phyloP scores from a whole-genome alignment of 2,888 invertebrate genomes.

The Chymomyza fuscimana region DNA sequence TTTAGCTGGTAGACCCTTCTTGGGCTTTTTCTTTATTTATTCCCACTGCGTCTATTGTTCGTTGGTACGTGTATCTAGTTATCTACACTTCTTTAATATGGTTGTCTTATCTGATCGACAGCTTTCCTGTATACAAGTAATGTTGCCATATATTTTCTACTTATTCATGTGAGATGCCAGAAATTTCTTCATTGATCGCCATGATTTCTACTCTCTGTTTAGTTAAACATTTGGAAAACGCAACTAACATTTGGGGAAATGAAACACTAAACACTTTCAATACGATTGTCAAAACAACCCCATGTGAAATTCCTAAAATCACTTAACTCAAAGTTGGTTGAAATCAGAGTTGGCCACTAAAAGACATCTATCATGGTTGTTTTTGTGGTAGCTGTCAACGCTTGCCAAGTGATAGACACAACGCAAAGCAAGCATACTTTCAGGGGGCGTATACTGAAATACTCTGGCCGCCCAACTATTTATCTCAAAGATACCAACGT shows the following conservation, averaged over 20 bases:
- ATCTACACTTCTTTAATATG: too few relatives aligned
- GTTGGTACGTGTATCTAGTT: too few relatives aligned
- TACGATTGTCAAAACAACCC: background rate
- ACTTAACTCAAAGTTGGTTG: background rate
- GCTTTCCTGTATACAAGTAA: too few relatives aligned
- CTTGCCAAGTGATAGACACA: background rate
- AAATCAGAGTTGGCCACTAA: background rate
- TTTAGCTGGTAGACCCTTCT: too few relatives aligned
- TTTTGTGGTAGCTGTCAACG: background rate
- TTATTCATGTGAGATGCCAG: too few relatives aligned
- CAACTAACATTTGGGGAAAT: background rate
- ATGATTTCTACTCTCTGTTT: too few relatives aligned
- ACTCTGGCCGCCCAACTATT: background rate
- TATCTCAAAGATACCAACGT: background rate
- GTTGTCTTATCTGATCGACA: too few relatives aligned
- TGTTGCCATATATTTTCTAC: too few relatives aligned
- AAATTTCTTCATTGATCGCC: too few relatives aligned
- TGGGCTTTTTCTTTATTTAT: too few relatives aligned
- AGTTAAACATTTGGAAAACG: background rate
- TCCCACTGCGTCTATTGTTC: too few relatives aligned
- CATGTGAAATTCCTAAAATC: background rate
- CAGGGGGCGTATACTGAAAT: background rate
- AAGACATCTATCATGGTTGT: background rate
- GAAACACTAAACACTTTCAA: background rate
- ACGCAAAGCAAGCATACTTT: background rate